These are phyloP conservation scores for Sinhomidia bicolor DNA, from an alignment of 2,888 invertebrate genomes.

Conservation along the genomic window DNA sequence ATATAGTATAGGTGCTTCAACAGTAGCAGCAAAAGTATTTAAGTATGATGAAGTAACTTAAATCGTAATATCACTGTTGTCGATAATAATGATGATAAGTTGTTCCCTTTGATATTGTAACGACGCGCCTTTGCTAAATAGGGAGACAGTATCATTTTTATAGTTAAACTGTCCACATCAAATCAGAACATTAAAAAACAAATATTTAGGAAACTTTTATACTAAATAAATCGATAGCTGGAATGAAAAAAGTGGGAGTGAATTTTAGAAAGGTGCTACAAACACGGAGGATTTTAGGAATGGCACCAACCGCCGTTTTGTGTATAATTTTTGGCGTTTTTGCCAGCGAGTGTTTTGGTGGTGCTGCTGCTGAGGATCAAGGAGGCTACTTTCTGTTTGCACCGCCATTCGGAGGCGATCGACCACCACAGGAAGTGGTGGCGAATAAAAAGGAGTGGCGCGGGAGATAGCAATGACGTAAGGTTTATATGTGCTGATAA, in stretches of 20 bases:
- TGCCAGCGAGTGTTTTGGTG: conserved; percentile 3
- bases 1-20: neutral
- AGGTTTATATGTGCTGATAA: conserved; percentile 1
- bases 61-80: neutral
- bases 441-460: conserved; percentile 9
- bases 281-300: neutral
- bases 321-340: neutral
- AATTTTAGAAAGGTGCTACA: too few relatives aligned
- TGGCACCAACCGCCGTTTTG: neutral
- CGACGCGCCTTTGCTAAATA: conserved; percentile 9
- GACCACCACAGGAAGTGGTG: neutral
- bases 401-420: conserved; percentile 37
- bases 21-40: neutral
- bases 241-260: neutral
- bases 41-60: neutral
- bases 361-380: neutral
- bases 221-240: too few relatives aligned
- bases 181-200: neutral
- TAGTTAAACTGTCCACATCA: conserved; percentile 54
- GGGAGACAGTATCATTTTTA: conserved; percentile 51
- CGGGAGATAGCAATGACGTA: neutral
- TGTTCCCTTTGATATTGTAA: conserved; percentile 7
- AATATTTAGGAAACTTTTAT: neutral
- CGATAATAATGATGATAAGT: neutral
- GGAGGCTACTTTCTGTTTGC: conserved; percentile 38